Conservation (phyloP, 2,113 vertebrate genomes). For the Neogale vison region DNA sequence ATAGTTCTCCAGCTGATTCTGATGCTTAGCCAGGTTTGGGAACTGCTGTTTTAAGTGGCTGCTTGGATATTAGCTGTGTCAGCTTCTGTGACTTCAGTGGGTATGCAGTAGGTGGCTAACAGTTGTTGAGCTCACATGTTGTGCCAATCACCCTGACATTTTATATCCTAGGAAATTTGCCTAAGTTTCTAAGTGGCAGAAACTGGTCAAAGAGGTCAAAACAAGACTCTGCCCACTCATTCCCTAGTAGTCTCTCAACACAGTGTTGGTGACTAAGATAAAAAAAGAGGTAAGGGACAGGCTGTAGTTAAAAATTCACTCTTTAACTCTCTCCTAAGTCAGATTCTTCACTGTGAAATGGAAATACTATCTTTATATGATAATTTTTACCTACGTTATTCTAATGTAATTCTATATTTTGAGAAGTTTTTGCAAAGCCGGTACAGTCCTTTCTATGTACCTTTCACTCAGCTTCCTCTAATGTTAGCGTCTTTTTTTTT, state of each 20-base stretch:
- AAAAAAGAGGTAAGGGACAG: not conserved
- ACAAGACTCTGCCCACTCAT: not conserved
- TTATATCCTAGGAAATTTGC: not conserved
- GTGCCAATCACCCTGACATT: not conserved
- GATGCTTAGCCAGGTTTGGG: not conserved
- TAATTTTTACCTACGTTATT: not conserved
- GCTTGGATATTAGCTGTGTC: not conserved
- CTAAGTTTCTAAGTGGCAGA: slow-evolving; percentile 3
- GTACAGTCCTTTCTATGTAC: not conserved
- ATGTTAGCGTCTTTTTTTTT: not conserved
- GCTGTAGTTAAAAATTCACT: not conserved
- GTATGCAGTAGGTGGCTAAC: not conserved
- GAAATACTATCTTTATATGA: not conserved
- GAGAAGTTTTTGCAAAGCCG: not conserved
- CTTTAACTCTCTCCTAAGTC: not conserved
- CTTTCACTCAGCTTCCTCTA: not conserved
- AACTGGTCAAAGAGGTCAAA: not conserved
- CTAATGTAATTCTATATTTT: not conserved
- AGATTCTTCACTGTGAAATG: not conserved
- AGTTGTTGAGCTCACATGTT: not conserved
- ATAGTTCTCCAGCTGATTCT: slow-evolving; percentile 45
- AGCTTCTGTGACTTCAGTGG: not conserved
- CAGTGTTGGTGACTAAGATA: not conserved
- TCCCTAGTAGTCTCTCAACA: not conserved
- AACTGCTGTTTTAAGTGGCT: slow-evolving; percentile 1